Percentiles rank a stretch among this genome's conserved stretches.
phyloP scores from a whole-genome alignment of 2,888 invertebrate species.

The Linnaemya vulpina region DNA sequence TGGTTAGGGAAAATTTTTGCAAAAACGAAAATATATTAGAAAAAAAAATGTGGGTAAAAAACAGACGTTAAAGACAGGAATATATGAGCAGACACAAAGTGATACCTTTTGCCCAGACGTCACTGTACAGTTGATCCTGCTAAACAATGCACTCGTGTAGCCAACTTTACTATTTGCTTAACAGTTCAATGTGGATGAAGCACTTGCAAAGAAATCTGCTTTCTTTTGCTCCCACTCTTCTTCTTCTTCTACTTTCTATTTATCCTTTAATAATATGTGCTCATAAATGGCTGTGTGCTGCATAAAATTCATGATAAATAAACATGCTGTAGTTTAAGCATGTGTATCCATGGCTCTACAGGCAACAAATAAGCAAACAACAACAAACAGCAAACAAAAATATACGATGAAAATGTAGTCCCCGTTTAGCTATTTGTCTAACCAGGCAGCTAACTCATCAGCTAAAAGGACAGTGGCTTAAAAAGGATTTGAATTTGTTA shows the following conservation, averaged over 20 bases:
- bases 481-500: neutral
- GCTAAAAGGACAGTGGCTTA: slow-evolving; percentile 29
- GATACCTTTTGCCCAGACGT: neutral
- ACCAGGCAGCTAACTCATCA: slow-evolving; percentile 41
- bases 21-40: neutral
- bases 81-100: slow-evolving; percentile 49
- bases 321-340: slow-evolving; percentile 8
- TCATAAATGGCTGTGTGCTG: neutral
- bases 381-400: too few species aligned
- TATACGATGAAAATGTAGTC: slow-evolving; percentile 10
- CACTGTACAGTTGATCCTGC: slow-evolving; percentile 4
- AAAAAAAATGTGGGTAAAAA: neutral
- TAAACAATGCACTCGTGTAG: slow-evolving; percentile 12
- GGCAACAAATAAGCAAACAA: slow-evolving; percentile 37
- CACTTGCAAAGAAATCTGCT: slow-evolving; percentile 21
- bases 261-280: slow-evolving; percentile 11
- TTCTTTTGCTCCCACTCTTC: neutral
- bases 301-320: slow-evolving; percentile 14
- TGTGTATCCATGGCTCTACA: slow-evolving; percentile 37
- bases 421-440: slow-evolving; percentile 34
- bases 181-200: neutral
- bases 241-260: too few species aligned
- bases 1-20: slow-evolving; percentile 15
- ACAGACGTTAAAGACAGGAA: neutral
- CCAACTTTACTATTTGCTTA: neutral